Percentiles rank a stretch among this genome's conserved stretches.
Conservation (phyloP, 2,113 vertebrate genomes). For the Pelusios castaneus region DNA sequence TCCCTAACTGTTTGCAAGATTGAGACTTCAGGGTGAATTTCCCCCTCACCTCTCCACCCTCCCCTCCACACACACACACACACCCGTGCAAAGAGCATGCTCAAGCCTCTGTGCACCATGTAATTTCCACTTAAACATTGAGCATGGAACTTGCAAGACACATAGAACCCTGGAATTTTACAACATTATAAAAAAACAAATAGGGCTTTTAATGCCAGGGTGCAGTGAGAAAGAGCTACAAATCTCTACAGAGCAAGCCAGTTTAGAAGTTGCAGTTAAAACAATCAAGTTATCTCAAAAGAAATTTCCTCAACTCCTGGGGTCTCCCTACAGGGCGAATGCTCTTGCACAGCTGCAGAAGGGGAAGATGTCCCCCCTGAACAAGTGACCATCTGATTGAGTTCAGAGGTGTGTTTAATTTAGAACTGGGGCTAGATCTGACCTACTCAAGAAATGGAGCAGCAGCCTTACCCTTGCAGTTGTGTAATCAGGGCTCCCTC, state of each 20-base stretch:
- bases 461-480: not conserved
- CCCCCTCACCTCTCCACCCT: not conserved
- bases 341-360: not conserved
- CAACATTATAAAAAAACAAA: not conserved
- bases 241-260: not conserved
- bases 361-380: not conserved
- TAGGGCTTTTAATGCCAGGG: too few relatives aligned
- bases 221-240: too few relatives aligned
- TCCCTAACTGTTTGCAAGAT: rapidly evolving
- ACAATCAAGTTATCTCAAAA: not conserved
- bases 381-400: not conserved
- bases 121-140: not conserved
- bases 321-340: not conserved
- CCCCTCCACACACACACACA: too few relatives aligned
- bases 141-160: not conserved
- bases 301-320: not conserved
- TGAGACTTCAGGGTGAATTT: not conserved
- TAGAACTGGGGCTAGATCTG: not conserved
- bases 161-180: not conserved
- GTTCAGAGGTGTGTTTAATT: not conserved
- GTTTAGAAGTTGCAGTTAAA: not conserved
- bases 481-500: not conserved
- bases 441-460: not conserved
- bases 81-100: not conserved
- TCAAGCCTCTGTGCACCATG: not conserved